A percentile compares a stretch with the other conserved stretches of the same genome.
These are phyloP conservation scores for Drosophila anomelani DNA, from an alignment of 2,888 invertebrate species.

Conservation along the genomic window DNA sequence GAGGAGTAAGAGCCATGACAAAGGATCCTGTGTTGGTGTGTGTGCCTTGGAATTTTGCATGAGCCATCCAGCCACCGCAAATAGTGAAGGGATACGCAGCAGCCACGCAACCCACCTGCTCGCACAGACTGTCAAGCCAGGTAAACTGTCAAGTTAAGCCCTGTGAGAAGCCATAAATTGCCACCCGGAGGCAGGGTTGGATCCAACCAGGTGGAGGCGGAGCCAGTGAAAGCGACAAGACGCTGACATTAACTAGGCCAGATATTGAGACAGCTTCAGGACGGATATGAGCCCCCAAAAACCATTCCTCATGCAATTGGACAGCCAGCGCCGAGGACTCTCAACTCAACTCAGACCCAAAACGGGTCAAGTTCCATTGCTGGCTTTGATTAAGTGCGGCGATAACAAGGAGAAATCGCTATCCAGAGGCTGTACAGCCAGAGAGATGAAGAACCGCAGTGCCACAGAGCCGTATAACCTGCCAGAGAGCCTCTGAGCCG, in stretches of 20 bases:
- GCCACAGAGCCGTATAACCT: constrained; percentile 2
- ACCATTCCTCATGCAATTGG: constrained; percentile 44
- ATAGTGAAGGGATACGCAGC: constrained; percentile 48
- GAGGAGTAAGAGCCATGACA: constrained; percentile 21
- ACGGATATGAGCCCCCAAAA: constrained; percentile 24
- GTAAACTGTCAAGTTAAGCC: constrained; percentile 65
- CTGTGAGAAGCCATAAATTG: constrained; percentile 69
- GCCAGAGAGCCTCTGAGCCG: constrained; percentile 14
- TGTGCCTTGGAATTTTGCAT: constrained; percentile 75
- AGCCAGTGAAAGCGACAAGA: constrained; percentile 59
- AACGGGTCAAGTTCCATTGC: constrained; percentile 39
- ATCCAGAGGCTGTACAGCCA: constrained; percentile 9
- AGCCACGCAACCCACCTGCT: constrained; percentile 4
- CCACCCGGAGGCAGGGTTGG: constrained; percentile 42
- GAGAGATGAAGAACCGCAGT: background rate
- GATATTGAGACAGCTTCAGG: constrained; percentile 41
- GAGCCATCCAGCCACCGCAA: constrained; percentile 67
- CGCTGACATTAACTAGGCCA: constrained; percentile 64
- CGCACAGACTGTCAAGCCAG: constrained; percentile 11
- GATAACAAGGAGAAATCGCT: constrained; percentile 45
- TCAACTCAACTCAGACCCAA: constrained; percentile 13
- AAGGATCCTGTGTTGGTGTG: constrained; percentile 44
- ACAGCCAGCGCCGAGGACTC: constrained; percentile 10
- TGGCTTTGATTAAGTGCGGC: constrained; percentile 46
- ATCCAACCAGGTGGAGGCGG: constrained; percentile 40